Conservation (phyloP, 1,140 invertebrate genomes). For the Pachyrhynchus sulphureomaculatus region DNA sequence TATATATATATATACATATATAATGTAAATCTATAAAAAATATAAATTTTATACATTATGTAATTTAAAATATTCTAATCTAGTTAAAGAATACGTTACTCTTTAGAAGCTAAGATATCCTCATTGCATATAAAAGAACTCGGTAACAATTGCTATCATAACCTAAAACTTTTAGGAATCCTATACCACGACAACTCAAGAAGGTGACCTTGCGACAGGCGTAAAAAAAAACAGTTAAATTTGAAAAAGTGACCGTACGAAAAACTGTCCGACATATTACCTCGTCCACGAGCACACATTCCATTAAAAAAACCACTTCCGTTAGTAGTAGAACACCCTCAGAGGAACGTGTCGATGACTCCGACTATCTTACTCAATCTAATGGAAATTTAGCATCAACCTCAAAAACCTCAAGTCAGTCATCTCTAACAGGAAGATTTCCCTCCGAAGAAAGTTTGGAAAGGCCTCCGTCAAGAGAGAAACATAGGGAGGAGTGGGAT, state of each 20-base stretch:
- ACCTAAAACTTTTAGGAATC: slow-evolving; percentile 55
- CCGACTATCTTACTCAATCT: slow-evolving; percentile 60
- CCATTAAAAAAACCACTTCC: slow-evolving; percentile 17
- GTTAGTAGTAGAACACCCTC: slow-evolving; percentile 56
- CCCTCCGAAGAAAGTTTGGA: slow-evolving; percentile 61
- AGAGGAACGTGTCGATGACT: slow-evolving; percentile 59
- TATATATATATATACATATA: not conserved
- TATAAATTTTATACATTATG: not conserved
- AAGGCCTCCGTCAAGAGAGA: slow-evolving; percentile 43
- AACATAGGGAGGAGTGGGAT: slow-evolving; percentile 39
- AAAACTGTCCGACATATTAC: slow-evolving; percentile 57
- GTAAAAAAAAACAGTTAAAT: slow-evolving; percentile 62
- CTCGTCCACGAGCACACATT: slow-evolving; percentile 29
- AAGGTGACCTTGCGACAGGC: slow-evolving; percentile 62
- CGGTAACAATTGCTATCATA: slow-evolving; percentile 56
- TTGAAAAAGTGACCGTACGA: slow-evolving; percentile 65
- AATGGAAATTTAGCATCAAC: slow-evolving; percentile 54
- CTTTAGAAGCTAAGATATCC: not conserved
- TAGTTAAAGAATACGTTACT: no score
- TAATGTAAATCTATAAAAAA: not conserved
- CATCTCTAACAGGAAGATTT: slow-evolving; percentile 52
- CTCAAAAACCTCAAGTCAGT: slow-evolving; percentile 54
- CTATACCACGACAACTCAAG: slow-evolving; percentile 60
- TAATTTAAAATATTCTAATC: no score
- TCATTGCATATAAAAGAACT: slow-evolving; percentile 6